These are phyloP conservation scores for Zeus faber DNA, from an alignment of 2,113 vertebrate genomes.

Conservation along the genomic window DNA sequence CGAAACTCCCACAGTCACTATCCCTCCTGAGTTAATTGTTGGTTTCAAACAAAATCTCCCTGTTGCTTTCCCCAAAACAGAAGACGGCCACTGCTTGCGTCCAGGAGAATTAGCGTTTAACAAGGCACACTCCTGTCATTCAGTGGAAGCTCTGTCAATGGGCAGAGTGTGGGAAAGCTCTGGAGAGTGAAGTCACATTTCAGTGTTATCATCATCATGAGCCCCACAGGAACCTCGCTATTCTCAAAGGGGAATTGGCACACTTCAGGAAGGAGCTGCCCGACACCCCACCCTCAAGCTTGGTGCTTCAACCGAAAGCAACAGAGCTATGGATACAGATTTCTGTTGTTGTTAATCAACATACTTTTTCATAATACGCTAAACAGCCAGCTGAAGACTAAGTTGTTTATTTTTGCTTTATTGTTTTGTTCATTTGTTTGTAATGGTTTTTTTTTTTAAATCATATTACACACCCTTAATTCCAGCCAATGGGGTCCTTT, in stretches of 20 bases:
- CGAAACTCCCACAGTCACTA: too few relatives aligned
- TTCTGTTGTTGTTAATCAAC: background rate
- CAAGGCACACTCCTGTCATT: conserved; percentile 26
- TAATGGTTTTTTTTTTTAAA: background rate
- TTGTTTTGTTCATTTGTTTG: background rate
- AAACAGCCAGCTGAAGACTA: too few relatives aligned
- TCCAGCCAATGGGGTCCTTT: conserved; percentile 24
- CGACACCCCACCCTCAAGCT: background rate
- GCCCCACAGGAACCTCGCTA: background rate
- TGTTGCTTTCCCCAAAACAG: background rate
- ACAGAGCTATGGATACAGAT: background rate
- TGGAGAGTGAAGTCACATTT: conserved; percentile 30
- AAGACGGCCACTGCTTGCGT: background rate
- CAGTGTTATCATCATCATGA: conserved; percentile 17
- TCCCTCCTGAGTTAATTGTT: background rate
- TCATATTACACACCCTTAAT: background rate
- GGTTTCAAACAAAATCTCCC: background rate
- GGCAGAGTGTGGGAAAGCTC: conserved; percentile 30
- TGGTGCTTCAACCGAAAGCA: background rate
- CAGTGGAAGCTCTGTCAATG: conserved; percentile 18
- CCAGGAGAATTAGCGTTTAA: conserved; percentile 18
- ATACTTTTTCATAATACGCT: background rate
- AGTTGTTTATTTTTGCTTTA: too few relatives aligned
- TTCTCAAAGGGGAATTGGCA: conserved; percentile 20
- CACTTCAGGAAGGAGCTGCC: conserved; percentile 6